Base-by-base conservation (phyloP, 1,140 invertebrate genomes). In the Rhizoglyphus robini region DNA sequence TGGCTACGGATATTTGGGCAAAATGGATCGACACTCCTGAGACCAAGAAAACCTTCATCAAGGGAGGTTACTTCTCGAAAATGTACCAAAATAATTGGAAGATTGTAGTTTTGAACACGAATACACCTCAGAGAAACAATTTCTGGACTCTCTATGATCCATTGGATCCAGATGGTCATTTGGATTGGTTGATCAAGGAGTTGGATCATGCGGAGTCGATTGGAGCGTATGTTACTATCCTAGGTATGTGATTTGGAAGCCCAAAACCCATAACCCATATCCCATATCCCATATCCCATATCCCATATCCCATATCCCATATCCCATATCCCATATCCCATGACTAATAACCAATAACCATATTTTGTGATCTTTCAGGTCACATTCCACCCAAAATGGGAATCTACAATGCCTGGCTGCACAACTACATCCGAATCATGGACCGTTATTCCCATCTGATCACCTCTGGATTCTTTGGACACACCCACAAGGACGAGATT, bases 401-500 rank as follows among this genome's bases (percentile, higher is more conserved):
- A 18, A 51, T 29, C 5, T 58, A 51, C 25, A 25, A 54, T 18
- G 38, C 25, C 25, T 67, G 65, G 66, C 2, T 68, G 8, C 66
- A 67, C 30, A 67, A 67, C 32, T 67, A 67, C 36, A 41, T 68
- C 2, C 47, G 48, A n/a, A 67, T 67, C 20, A 63, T 68, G 13
- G 66, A 67, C 11, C 38, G 66, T 13, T 67, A 57, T 47, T 41
- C 20, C 18, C 31, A 67, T 31, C 18, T 68, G 13, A 59, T 67
- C 20, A 46, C 27, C 4, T 41, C 11, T 1, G 15, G 32, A 30
- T 67, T 27, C 34, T 63, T 27, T 36, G 66, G 66, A 4, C 66
- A 67, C 31, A 67, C 66, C 5, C 66, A 67, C 31, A 67, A 67
- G 15, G 62, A 66, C 34, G 65, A 67, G 29, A 8, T 67, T 2